Evolutionary conservation across 2,113 vertebrate genomes (phyloP), one percentile per base, ranked within the genome.

Genomic region (Bambusicola thoracicus): DNA sequence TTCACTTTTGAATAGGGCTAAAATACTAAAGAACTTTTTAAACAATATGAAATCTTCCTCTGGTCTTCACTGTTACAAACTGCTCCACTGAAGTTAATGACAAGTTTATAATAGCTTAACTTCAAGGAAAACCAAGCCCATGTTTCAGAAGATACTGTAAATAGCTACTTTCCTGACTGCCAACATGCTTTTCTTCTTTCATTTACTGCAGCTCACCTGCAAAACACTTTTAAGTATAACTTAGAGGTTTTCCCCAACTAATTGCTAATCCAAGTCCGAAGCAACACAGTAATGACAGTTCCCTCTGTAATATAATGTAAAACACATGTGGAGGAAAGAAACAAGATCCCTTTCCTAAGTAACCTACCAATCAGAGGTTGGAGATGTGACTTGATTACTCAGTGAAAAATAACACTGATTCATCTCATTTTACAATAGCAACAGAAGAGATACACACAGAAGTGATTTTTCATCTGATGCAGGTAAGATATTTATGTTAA

Each of bases 131-230:
- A 82, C 11, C 48, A 87, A 76, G 36, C 11, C 29, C 5, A 4
- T 38, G 72, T 81, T 90, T 84, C 69, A 81, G 92, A 94, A 86
- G 30, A 65, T 59, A 49, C 19, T 63, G 21, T 65, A 85, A 82
- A 82, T 0, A 48, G 48, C 56, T 3, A 88, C 58, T 66, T 44
- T 88, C 83, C 67, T 32, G 15, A 48, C 8, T 63, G 40, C 14
- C 40, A 90, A 56, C 46, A 78, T 81, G 62, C 53, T 86, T 86
- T 72, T 43, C 38, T 65, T 80, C 43, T 85, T 89, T 67, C 38
- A 12, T 55, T 41, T 74, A 21, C 38, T 80, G 41, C 49, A 95
- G 46, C 78, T 69, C n/a, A 76, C 13, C n/a, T 84, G 46, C 38
- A 79, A 75, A 84, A 81, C 68, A 5, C 20, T 68, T 84, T 1